Evolutionary conservation across 2,113 vertebrate species (phyloP).

Genomic region (rat (Rattus norvegicus)): GRCr8 NC_086022.1:56344501-56345000

Average conservation of each 20-base stretch:
- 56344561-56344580: too few relatives aligned
- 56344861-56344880: background rate
- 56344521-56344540: too few relatives aligned
- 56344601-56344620: too few relatives aligned
- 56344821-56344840: background rate
- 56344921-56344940: background rate
- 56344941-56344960: background rate
- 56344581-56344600: too few relatives aligned
- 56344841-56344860: background rate
- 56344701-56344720: background rate
- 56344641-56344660: too few relatives aligned
- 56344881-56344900: background rate
- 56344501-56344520: too few relatives aligned
- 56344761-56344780: background rate
- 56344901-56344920: background rate
- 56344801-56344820: slow-evolving; percentile 19
- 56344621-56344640: too few relatives aligned
- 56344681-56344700: too few relatives aligned
- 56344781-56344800: background rate
- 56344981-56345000: background rate
- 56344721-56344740: background rate
- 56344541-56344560: too few relatives aligned
- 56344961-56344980: background rate
- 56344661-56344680: too few relatives aligned
- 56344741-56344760: background rate